Conservation (phyloP, 2,888 invertebrate genomes). For the Laothoe populi region DNA sequence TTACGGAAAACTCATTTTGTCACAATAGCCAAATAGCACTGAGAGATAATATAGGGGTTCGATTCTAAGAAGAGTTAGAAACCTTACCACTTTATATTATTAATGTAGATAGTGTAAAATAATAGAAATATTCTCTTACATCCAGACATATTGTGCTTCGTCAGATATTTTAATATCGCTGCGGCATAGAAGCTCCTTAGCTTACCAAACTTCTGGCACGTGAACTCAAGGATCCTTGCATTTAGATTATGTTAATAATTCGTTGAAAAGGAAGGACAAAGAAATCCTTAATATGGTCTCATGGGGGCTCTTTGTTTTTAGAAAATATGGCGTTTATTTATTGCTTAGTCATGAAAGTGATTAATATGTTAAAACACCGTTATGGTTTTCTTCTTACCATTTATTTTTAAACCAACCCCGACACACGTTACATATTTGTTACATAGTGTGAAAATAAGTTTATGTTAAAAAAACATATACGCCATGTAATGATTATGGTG, state of each 20-base stretch:
- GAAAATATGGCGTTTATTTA: background rate
- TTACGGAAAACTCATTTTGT: too few species aligned
- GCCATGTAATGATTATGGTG: too few species aligned
- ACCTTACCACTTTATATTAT: too few species aligned
- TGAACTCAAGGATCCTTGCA: background rate
- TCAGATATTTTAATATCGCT: background rate
- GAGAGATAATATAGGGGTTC: too few species aligned
- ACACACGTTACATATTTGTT: too few species aligned
- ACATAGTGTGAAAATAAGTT: background rate
- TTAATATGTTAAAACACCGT: constrained; percentile 5
- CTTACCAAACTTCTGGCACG: constrained; percentile 5
- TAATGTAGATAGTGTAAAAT: too few species aligned
- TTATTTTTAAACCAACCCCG: too few species aligned
- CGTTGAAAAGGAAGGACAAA: background rate
- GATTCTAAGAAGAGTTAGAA: too few species aligned
- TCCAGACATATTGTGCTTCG: background rate
- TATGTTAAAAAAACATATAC: too few species aligned
- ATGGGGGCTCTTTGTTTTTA: background rate
- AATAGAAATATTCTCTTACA: too few species aligned
- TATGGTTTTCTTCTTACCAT: background rate
- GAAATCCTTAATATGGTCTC: background rate
- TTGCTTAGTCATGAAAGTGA: background rate
- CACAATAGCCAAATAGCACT: too few species aligned
- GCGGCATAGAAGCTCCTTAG: background rate
- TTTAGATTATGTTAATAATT: background rate